These are phyloP conservation scores for Palythoa heliodiscus DNA, from an alignment of 92 coral and sea anemone genomes.

Conservation along the genomic window DNA sequence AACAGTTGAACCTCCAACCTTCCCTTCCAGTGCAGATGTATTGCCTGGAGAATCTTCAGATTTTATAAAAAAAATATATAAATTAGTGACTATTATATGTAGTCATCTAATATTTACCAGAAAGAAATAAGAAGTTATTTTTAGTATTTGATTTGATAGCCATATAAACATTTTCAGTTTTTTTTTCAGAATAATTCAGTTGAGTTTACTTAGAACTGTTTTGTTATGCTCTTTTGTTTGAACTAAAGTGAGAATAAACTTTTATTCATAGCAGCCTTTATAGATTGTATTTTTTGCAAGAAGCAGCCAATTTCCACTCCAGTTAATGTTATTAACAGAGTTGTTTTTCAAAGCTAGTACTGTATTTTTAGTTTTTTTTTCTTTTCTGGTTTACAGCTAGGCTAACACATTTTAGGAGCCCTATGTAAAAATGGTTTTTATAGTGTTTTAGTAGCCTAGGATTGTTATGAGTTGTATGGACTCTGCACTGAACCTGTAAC, in stretches of 20 bases:
- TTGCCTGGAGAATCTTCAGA: slow-evolving; percentile 15
- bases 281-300: too few species aligned
- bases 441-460: background rate
- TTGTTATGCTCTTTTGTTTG: too few species aligned
- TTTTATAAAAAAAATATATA: background rate
- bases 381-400: background rate
- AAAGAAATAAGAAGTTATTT: background rate
- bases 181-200: too few species aligned
- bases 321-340: too few species aligned
- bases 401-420: slow-evolving; percentile 7
- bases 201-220: too few species aligned
- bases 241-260: too few species aligned
- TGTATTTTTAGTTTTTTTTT: slow-evolving; percentile 6
- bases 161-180: background rate
- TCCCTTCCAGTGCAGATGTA: slow-evolving; percentile 2
- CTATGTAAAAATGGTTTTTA: slow-evolving; percentile 3
- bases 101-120: background rate
- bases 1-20: slow-evolving; percentile 18
- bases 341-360: background rate
- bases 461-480: background rate
- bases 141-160: background rate
- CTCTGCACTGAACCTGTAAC: slow-evolving; percentile 9
- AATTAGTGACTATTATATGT: slow-evolving; percentile 7
- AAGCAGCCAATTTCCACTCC: too few species aligned
- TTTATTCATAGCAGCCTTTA: too few species aligned